phyloP scores from a whole-genome alignment of 2,113 vertebrate genomes.

The Laterallus jamaicensis region DNA sequence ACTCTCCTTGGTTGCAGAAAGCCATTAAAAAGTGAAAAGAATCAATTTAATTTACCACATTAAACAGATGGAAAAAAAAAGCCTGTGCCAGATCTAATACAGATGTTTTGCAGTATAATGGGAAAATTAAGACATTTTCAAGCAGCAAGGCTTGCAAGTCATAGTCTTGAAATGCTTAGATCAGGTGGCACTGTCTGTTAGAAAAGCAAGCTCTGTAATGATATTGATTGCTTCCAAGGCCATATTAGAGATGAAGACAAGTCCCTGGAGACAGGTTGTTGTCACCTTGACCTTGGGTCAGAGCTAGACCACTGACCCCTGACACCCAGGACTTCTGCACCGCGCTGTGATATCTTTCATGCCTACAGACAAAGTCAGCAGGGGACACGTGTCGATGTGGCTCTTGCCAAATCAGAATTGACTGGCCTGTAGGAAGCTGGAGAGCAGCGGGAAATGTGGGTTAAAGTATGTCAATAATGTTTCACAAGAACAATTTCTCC shows the following conservation, averaged over 20 bases:
- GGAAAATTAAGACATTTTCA: conserved; percentile 71
- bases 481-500: conserved; percentile 95
- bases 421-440: conserved; percentile 81
- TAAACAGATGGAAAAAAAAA: conserved; percentile 5
- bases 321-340: conserved; percentile 70
- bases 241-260: conserved; percentile 84
- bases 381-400: conserved; percentile 74
- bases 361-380: conserved; percentile 72
- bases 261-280: conserved; percentile 77
- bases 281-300: conserved; percentile 94
- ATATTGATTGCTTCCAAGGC: conserved; percentile 90
- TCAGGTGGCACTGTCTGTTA: conserved; percentile 70
- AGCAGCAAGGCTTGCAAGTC: conserved; percentile 27
- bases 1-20: not conserved
- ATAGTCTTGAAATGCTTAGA: conserved; percentile 67
- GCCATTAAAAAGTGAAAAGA: conserved; percentile 12
- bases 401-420: conserved; percentile 89
- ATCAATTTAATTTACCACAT: conserved; percentile 35
- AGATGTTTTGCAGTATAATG: not conserved
- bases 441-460: conserved; percentile 83
- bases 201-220: conserved; percentile 79
- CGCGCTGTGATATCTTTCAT: conserved; percentile 70
- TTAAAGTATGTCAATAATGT: conserved; percentile 98
- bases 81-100: conserved; percentile 6
- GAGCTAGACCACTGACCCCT: conserved; percentile 80